phyloP scores from a whole-genome alignment of 1,140 invertebrate genomes.

The Drosophila trapezifrons region DNA sequence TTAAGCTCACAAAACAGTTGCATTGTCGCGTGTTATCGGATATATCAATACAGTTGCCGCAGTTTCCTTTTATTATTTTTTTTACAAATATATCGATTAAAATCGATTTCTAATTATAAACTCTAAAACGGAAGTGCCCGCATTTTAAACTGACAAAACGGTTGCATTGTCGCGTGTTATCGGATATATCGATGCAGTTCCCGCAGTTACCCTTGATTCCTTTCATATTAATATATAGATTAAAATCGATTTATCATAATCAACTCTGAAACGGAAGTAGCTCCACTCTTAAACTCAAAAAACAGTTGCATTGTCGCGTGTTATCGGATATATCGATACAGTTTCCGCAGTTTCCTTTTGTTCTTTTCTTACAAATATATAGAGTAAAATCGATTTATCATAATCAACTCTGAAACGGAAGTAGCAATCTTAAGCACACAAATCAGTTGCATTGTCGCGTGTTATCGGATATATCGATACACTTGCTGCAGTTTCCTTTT shows the following conservation, averaged over 20 bases:
- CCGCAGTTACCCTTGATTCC: neutral
- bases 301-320: slow-evolving; percentile 14
- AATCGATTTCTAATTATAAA: neutral
- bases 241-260: neutral
- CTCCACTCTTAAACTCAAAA: neutral
- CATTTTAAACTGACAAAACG: neutral
- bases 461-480: slow-evolving; percentile 22
- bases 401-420: neutral
- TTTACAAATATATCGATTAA: no score
- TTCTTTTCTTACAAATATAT: no score
- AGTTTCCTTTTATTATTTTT: neutral
- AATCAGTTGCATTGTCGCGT: slow-evolving; percentile 1
- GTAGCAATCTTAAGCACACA: neutral
- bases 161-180: slow-evolving; percentile 8
- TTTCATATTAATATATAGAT: no score
- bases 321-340: no score
- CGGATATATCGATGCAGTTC: slow-evolving; percentile 9
- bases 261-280: slow-evolving; percentile 8
- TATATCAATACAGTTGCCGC: neutral
- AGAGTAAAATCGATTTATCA: neutral
- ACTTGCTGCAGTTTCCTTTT: neutral
- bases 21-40: slow-evolving; percentile 19
- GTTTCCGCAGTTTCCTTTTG: no score
- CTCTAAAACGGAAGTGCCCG: slow-evolving; percentile 3
- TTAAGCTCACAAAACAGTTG: neutral